phyloP scores from a whole-genome alignment of 2,797 vertebrate genomes.

The Acanthornis magna region DNA sequence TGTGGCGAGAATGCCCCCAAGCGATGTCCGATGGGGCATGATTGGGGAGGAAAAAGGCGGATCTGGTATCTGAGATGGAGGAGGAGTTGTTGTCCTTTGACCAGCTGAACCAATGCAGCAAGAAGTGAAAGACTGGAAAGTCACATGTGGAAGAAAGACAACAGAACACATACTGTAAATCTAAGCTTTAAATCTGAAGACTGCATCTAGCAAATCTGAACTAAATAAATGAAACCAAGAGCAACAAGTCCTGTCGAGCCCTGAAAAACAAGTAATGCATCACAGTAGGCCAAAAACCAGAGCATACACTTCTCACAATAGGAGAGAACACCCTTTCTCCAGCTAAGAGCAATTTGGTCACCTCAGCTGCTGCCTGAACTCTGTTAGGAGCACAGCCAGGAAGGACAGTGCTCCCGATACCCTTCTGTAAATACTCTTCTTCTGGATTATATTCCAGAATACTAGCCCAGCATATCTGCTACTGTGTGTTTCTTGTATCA shows the following conservation, averaged over 20 bases:
- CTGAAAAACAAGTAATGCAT: not conserved
- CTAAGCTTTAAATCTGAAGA: not conserved
- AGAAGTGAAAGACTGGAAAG: slow-evolving; percentile 87
- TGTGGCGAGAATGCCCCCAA: slow-evolving; percentile 87
- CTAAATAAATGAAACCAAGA: not conserved
- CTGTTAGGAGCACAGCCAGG: not conserved
- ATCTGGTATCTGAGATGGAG: slow-evolving; percentile 95
- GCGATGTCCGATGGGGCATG: slow-evolving; percentile 83
- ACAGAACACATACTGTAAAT: not conserved
- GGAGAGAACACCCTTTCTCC: not conserved
- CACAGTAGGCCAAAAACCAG: rapidly evolving
- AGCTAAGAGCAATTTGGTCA: not conserved
- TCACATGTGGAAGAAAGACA: not conserved
- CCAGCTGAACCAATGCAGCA: slow-evolving; percentile 98
- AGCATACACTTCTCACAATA: not conserved
- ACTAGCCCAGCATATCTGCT: not conserved
- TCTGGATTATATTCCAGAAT: not conserved
- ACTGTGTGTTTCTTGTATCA: not conserved
- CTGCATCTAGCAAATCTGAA: not conserved
- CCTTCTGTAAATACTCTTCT: not conserved
- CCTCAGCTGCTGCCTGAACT: not conserved
- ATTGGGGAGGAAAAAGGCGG: slow-evolving; percentile 86
- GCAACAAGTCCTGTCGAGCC: not conserved
- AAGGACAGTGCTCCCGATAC: not conserved
- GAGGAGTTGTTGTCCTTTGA: slow-evolving; percentile 94